Evolutionary conservation across 2,797 vertebrate genomes (phyloP).

Genomic region (Liparis tanakae): DNA sequence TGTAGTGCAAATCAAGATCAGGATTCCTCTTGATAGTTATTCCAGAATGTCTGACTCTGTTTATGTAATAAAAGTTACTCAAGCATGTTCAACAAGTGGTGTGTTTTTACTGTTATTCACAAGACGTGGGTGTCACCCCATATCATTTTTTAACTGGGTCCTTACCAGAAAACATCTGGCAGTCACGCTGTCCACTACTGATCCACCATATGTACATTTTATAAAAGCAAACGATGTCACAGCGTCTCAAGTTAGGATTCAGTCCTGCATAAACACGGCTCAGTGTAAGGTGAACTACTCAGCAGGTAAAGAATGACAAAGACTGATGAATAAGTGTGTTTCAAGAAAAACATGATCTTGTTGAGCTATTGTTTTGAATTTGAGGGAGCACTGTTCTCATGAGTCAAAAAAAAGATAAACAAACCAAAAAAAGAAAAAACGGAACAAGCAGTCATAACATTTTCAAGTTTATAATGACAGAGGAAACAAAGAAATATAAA

Average conservation of each 20-base stretch:
- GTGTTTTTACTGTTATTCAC: slow-evolving; percentile 38
- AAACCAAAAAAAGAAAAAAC: slow-evolving; percentile 19
- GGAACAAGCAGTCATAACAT: slow-evolving; percentile 75
- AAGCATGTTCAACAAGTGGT: slow-evolving; percentile 49
- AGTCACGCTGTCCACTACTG: slow-evolving; percentile 15
- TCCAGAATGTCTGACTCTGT: slow-evolving; percentile 50
- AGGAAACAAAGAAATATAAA: slow-evolving; percentile 76
- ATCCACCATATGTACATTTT: slow-evolving; percentile 22
- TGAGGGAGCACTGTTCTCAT: slow-evolving; percentile 79
- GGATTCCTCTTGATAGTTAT: slow-evolving; percentile 46
- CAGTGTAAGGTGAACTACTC: slow-evolving; percentile 67
- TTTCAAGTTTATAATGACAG: slow-evolving; percentile 83
- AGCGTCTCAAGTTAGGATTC: slow-evolving; percentile 44
- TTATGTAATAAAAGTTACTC: slow-evolving; percentile 43
- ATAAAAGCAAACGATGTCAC: slow-evolving; percentile 49
- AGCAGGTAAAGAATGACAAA: slow-evolving; percentile 55
- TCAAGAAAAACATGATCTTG: slow-evolving; percentile 19
- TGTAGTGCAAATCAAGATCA: slow-evolving; percentile 68
- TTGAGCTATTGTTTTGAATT: slow-evolving; percentile 47
- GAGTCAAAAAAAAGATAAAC: slow-evolving; percentile 38
- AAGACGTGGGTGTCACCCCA: slow-evolving; percentile 26
- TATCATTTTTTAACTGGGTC: slow-evolving; percentile 28
- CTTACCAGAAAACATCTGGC: slow-evolving; percentile 25
- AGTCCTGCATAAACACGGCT: slow-evolving; percentile 59
- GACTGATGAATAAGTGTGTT: slow-evolving; percentile 19